Conservation (phyloP, 2,113 vertebrate genomes). For the Eretmochelys imbricata region DNA sequence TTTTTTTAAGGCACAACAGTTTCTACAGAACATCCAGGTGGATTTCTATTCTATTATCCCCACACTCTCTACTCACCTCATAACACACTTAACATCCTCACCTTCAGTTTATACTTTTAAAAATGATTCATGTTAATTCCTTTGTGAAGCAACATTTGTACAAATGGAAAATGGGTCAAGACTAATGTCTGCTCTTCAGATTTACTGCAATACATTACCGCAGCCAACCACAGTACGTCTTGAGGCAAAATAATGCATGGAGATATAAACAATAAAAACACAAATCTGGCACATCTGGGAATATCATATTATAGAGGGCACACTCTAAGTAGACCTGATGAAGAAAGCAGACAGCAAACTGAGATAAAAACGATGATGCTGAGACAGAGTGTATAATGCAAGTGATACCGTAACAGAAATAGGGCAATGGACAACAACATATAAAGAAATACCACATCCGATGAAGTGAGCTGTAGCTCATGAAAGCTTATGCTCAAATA, state of each 20-base stretch:
- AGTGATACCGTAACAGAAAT: not conserved
- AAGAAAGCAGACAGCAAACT: constrained; percentile 22
- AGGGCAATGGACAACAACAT: not conserved
- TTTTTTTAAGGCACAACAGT: not conserved
- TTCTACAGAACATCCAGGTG: not conserved
- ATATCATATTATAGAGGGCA: not conserved
- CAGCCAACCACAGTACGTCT: not conserved
- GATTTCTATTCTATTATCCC: not conserved
- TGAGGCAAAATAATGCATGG: not conserved
- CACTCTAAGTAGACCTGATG: not conserved
- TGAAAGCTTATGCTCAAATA: too few relatives aligned
- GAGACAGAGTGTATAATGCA: not conserved
- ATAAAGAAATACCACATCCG: not conserved
- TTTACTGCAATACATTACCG: not conserved
- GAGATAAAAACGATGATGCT: not conserved
- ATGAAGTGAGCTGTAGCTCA: too few relatives aligned
- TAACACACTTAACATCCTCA: not conserved
- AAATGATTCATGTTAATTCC: not conserved
- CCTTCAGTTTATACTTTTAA: constrained; percentile 17
- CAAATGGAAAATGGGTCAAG: not conserved
- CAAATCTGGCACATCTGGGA: not conserved
- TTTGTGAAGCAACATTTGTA: not conserved
- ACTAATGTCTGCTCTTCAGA: not conserved
- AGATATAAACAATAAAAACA: not conserved
- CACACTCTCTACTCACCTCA: not conserved